These are phyloP conservation scores for Centropyge bicolor DNA, from an alignment of 2,797 vertebrate genomes.

Conservation along the genomic window DNA sequence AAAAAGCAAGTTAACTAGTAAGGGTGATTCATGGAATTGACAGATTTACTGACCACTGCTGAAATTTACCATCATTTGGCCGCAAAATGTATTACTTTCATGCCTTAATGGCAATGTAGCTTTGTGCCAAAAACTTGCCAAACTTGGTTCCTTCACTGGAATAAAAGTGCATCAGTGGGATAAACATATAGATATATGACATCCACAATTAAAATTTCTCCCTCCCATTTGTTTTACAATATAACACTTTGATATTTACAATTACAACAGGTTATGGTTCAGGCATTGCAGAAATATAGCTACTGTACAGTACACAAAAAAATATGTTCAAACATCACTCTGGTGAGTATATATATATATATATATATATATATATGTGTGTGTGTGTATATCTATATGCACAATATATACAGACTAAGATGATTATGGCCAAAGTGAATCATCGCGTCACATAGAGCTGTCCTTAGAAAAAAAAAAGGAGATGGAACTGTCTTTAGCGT, in stretches of 20 bases:
- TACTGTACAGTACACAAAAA: conserved; percentile 41
- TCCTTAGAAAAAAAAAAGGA: conserved; percentile 11
- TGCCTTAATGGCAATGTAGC: not conserved
- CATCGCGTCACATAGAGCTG: conserved; percentile 3
- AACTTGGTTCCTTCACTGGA: conserved; percentile 43
- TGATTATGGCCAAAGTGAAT: conserved; percentile 33
- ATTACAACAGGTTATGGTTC: conserved; percentile 27
- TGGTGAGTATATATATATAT: not conserved
- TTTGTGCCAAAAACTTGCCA: not conserved
- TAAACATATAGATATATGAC: conserved; percentile 40
- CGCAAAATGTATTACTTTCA: conserved; percentile 6
- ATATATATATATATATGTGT: too few relatives aligned
- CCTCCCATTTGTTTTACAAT: conserved; percentile 23
- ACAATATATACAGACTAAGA: conserved; percentile 34
- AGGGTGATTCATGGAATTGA: not conserved
- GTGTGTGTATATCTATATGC: not conserved
- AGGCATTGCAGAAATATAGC: conserved; percentile 37
- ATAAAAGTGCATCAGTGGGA: conserved; percentile 68
- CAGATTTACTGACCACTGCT: not conserved
- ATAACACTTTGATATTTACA: conserved; percentile 51
- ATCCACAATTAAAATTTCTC: conserved; percentile 16
- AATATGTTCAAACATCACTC: conserved; percentile 33
- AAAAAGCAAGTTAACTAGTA: not conserved
- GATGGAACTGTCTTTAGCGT: not conserved
- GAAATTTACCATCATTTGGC: not conserved